Evolutionary conservation across 2,797 vertebrate species (phyloP).

Genomic region (Atherinosoma microstoma): DNA sequence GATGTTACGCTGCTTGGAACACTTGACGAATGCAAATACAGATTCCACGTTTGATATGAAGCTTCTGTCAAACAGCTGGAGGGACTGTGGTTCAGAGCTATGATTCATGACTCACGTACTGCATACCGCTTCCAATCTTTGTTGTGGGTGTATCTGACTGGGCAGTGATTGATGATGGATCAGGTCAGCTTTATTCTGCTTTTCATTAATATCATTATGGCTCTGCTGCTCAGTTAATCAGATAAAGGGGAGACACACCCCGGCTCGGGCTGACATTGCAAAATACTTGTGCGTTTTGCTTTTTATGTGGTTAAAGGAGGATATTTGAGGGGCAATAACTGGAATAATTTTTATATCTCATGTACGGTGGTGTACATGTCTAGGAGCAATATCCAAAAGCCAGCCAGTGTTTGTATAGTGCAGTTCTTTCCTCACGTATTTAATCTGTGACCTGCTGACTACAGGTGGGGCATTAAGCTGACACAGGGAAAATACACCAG

Average conservation of each 20-base stretch:
- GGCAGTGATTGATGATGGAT: conserved; percentile 44
- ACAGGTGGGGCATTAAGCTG: conserved; percentile 1
- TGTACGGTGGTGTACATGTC: background rate
- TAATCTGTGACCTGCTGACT: background rate
- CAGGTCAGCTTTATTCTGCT: conserved; percentile 30
- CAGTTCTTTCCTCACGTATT: background rate
- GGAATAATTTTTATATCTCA: background rate
- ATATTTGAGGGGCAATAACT: background rate
- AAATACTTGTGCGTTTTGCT: conserved; percentile 1
- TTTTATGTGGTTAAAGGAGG: background rate
- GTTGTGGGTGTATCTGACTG: background rate
- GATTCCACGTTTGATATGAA: conserved; percentile 4
- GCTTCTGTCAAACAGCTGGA: conserved; percentile 28
- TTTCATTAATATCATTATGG: conserved; percentile 34
- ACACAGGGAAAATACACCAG: background rate
- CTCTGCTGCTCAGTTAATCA: conserved; percentile 29
- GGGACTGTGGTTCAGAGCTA: background rate
- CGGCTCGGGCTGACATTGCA: background rate
- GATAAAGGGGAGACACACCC: conserved; percentile 55
- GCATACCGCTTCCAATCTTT: conserved; percentile 16
- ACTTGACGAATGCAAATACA: conserved; percentile 44
- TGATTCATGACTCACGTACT: background rate
- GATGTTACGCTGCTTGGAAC: conserved; percentile 17
- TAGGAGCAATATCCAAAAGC: background rate
- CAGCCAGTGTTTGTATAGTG: background rate